A percentile compares a stretch with the other conserved stretches of the same genome.
phyloP scores from a whole-genome alignment of 2,797 vertebrate genomes.

The Decapterus maruadsi region DNA sequence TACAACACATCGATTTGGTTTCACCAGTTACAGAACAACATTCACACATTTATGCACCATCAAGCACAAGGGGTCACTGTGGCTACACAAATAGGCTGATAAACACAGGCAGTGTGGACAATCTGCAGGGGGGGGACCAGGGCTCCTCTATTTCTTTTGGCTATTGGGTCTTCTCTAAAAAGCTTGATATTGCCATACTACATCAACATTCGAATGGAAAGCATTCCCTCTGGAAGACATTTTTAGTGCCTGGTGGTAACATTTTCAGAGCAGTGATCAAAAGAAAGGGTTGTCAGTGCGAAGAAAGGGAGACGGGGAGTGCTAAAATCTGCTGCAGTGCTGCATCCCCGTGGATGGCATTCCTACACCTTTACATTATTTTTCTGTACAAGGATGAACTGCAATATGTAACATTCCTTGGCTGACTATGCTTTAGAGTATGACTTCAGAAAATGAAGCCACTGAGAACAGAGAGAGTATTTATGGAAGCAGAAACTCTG shows the following conservation, averaged over 20 bases:
- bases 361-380: constrained; percentile 18
- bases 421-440: constrained; percentile 62
- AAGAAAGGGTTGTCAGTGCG: constrained; percentile 49
- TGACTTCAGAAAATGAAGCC: constrained; percentile 25
- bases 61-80: constrained; percentile 85
- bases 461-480: constrained; percentile 27
- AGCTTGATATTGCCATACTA: constrained; percentile 76
- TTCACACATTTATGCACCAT: constrained; percentile 84
- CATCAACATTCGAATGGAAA: constrained; percentile 57
- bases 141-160: constrained; percentile 60
- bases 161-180: constrained; percentile 67
- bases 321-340: constrained; percentile 45
- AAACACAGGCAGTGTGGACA: constrained; percentile 68
- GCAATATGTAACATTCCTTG: constrained; percentile 66
- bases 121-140: constrained; percentile 57
- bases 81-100: constrained; percentile 76
- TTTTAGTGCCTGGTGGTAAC: constrained; percentile 57
- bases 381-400: constrained; percentile 44
- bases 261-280: constrained; percentile 51
- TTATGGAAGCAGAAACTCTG: constrained; percentile 37
- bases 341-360: constrained; percentile 37
- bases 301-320: constrained; percentile 31
- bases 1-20: constrained; percentile 84
- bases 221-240: constrained; percentile 81
- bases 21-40: constrained; percentile 82